phyloP scores from a whole-genome alignment of 2,113 vertebrate species.

The Megaceryle torquata region DNA sequence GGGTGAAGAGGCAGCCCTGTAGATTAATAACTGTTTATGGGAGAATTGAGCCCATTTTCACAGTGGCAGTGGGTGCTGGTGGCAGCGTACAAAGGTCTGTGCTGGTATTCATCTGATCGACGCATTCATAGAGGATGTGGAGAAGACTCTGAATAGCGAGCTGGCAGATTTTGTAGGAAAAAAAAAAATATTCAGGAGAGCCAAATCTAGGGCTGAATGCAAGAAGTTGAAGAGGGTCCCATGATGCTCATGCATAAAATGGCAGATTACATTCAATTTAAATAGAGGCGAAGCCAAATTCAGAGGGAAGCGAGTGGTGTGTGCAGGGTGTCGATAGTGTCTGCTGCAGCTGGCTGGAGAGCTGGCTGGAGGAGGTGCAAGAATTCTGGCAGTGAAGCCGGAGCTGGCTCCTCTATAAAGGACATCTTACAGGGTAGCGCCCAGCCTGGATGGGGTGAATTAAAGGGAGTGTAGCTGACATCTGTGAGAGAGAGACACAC shows the following conservation, averaged over 20 bases:
- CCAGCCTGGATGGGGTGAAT: not conserved
- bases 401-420: not conserved
- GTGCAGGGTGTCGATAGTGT: not conserved
- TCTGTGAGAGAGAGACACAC: not conserved
- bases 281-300: not conserved
- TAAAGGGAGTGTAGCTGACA: not conserved
- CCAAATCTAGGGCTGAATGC: not conserved
- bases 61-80: not conserved
- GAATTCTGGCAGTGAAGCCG: not conserved
- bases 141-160: not conserved
- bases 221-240: constrained; percentile 29
- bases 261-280: not conserved
- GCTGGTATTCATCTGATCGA: not conserved
- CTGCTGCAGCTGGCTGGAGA: not conserved
- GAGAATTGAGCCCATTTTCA: not conserved
- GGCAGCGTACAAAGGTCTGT: not conserved
- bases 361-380: not conserved
- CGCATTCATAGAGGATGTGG: not conserved
- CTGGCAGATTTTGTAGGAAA: not conserved
- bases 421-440: not conserved
- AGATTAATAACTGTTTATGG: not conserved
- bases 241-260: not conserved
- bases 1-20: not conserved
- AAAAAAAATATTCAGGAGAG: not conserved
- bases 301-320: not conserved